Base-by-base conservation (phyloP, 2,888 invertebrate genomes). In the Keiferia lycopersicella region DNA sequence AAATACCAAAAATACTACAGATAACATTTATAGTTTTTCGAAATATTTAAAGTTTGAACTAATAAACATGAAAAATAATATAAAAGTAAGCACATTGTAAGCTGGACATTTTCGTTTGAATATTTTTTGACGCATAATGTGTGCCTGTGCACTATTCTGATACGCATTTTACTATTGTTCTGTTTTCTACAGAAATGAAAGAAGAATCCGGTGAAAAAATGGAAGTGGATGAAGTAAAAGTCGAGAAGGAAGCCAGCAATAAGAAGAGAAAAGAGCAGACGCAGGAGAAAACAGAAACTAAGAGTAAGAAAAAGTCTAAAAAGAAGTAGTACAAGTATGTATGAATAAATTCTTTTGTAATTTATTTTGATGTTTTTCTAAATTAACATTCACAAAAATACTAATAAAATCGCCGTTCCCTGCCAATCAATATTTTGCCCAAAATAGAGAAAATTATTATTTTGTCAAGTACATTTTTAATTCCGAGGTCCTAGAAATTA, bases 251-350 rank as follows among this genome's bases (percentile, higher is more conserved):
- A n/a, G 67, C 68, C 7, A 60, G 18, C 6, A 64, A 65, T 6
- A 64, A 65, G 61, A 84, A 80, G 64, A 74, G 82, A 30, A 79
- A 78, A 64, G 80, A 79, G 12, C 45, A 65, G 0, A 50, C 59
- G 1, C 38, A 64, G 1, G 73, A 65, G 0, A 50, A 61, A 2
- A 39, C 63, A 1, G 73, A 71, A 30, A 66, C 63, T 45, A 83
- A 84, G 62, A 74, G 72, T 61, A 84, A 84, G 69, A 76, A 77
- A 22, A 68, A 67, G 20, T 64, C 68, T 26, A 77, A 75, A 48
- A 72, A 70, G 63, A 71, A 73, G 68, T 70, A 75, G 70, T 74
- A 70, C 73, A 67, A 71, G 65, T 71, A 69, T 69, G 68, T 65
- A 59, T 66, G 63, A 71, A 65, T 67, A 59, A 72, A 62, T 53